These are phyloP conservation scores for Clarias batrachus DNA, from an alignment of 2,113 vertebrate genomes.

Conservation along the genomic window DNA sequence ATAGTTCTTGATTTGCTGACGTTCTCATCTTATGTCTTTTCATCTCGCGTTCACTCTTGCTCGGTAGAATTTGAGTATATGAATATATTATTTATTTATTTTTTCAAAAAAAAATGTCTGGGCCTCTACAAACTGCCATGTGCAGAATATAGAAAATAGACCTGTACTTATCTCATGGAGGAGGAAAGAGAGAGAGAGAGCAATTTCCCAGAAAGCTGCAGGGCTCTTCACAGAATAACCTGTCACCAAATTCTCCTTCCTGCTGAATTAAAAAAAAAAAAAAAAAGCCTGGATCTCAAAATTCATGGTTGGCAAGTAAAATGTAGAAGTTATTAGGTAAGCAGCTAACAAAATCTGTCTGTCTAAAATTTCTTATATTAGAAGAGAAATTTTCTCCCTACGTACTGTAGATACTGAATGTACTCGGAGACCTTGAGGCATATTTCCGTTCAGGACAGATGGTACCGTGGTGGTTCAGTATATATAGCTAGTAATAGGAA, in stretches of 20 bases:
- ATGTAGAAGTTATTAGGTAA: conserved; percentile 22
- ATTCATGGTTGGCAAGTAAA: conserved; percentile 32
- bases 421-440: background rate
- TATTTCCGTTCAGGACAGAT: background rate
- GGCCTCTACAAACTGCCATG: background rate
- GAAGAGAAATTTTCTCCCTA: conserved; percentile 13
- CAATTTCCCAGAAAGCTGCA: conserved; percentile 34
- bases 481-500: conserved; percentile 7
- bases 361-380: conserved; percentile 23
- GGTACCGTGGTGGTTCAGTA: background rate
- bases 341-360: conserved; percentile 12
- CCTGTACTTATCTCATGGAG: conserved; percentile 34
- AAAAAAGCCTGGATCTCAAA: conserved; percentile 30
- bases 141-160: conserved; percentile 37
- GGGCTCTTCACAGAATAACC: conserved; percentile 42
- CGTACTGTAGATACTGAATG: background rate
- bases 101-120: background rate
- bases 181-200: background rate
- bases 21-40: conserved; percentile 33
- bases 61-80: conserved; percentile 27
- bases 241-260: conserved; percentile 20
- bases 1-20: conserved; percentile 7
- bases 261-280: conserved; percentile 17
- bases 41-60: conserved; percentile 20
- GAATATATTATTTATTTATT: background rate